Conservation (phyloP, 2,797 vertebrate genomes). For the Neopelma chrysocephalum region DNA sequence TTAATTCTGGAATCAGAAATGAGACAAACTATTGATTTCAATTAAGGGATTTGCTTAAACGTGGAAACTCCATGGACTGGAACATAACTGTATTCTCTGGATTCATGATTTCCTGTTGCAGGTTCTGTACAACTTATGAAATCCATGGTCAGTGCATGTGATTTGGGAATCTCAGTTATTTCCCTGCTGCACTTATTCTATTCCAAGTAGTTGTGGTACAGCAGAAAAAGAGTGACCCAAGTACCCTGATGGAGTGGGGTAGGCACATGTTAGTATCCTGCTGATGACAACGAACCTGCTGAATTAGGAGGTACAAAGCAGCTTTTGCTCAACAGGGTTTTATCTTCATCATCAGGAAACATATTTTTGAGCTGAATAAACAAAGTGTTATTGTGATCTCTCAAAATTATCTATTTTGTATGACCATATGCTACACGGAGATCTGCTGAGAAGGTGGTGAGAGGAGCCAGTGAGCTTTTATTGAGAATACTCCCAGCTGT, state of each 20-base stretch:
- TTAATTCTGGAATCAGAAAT: background rate
- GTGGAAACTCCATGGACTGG: background rate
- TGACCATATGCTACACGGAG: background rate
- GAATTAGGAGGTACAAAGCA: background rate
- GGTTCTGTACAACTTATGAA: background rate
- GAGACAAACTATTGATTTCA: background rate
- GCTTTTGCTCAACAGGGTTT: background rate
- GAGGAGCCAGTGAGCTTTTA: background rate
- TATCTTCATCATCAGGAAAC: background rate
- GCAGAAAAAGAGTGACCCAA: background rate
- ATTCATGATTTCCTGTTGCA: background rate
- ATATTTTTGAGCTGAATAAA: background rate
- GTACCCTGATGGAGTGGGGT: background rate
- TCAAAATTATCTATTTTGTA: background rate
- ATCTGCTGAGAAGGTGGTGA: background rate
- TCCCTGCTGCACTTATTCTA: background rate
- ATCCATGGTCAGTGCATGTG: background rate
- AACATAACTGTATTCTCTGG: background rate
- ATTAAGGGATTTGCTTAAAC: background rate
- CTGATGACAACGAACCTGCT: background rate
- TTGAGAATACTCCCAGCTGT: background rate
- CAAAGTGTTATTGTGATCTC: background rate
- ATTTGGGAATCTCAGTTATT: background rate
- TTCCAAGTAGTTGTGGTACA: background rate
- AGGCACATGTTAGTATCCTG: background rate